Percentiles rank a stretch among this genome's conserved stretches.
These are phyloP conservation scores for Micrasema longulum DNA, from an alignment of 1,140 invertebrate genomes.

Conservation along the genomic window DNA sequence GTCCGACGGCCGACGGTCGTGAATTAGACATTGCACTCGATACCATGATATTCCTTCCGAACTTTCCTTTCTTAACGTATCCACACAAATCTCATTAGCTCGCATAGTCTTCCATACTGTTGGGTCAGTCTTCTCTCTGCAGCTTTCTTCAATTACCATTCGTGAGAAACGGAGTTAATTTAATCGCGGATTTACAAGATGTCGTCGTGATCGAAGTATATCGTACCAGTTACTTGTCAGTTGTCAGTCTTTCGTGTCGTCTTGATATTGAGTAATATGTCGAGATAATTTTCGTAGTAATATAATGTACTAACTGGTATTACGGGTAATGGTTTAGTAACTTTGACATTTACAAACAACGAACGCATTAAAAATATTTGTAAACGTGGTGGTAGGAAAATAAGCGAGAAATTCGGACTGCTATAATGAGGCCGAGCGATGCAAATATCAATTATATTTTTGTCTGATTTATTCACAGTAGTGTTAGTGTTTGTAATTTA, in stretches of 20 bases:
- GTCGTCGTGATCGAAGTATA: neutral
- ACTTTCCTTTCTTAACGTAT: conserved; percentile 27
- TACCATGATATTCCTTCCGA: conserved; percentile 17
- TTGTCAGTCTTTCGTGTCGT: neutral
- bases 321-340: too few species aligned
- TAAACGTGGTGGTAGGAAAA: too few species aligned
- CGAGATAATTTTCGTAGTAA: too few species aligned
- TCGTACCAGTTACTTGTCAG: neutral
- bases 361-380: too few species aligned
- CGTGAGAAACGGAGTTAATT: neutral
- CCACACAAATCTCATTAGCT: conserved; percentile 24
- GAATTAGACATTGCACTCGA: conserved; percentile 22
- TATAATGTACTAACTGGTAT: too few species aligned
- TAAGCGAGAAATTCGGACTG: too few species aligned
- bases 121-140: neutral
- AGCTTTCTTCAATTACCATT: neutral
- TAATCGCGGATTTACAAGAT: neutral
- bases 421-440: too few species aligned
- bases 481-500: too few species aligned
- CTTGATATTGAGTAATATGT: neutral
- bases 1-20: conserved; percentile 1
- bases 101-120: conserved; percentile 5
- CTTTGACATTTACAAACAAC: too few species aligned
- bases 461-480: too few species aligned
- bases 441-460: too few species aligned